Percentiles rank a stretch among this genome's conserved stretches.
Evolutionary conservation across 2,797 vertebrate genomes (phyloP).

Genomic region (Meda fulgida): DNA sequence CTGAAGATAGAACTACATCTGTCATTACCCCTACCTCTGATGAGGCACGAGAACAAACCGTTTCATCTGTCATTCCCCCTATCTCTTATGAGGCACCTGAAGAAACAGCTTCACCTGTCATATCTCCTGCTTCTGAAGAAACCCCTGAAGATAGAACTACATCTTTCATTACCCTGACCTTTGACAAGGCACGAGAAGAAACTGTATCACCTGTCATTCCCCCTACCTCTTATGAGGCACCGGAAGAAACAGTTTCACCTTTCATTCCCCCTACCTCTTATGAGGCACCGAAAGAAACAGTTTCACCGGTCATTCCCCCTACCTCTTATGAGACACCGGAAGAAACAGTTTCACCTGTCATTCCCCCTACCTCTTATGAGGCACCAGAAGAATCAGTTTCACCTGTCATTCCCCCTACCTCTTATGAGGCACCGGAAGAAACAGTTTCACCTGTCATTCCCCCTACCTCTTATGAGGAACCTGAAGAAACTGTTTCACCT

Average conservation of each 20-base stretch:
- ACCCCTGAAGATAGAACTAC: not conserved
- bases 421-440: not conserved
- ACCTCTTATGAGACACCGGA: not conserved
- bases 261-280: not conserved
- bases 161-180: not conserved
- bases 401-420: not conserved
- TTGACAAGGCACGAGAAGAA: not conserved
- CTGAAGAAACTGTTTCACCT: slow-evolving; percentile 27
- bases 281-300: slow-evolving; percentile 45
- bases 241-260: slow-evolving; percentile 26
- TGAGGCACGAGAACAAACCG: not conserved
- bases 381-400: slow-evolving; percentile 45
- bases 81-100: slow-evolving; percentile 38
- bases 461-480: not conserved
- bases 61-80: not conserved
- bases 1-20: slow-evolving; percentile 39
- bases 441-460: not conserved
- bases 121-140: not conserved
- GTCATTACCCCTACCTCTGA: not conserved
- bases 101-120: slow-evolving; percentile 19
- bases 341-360: not conserved
- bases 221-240: slow-evolving; percentile 17
- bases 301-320: not conserved
- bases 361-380: not conserved
- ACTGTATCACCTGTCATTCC: slow-evolving; percentile 6